phyloP scores from a whole-genome alignment of 2,113 vertebrate genomes.

The Boleophthalmus pectinirostris region DNA sequence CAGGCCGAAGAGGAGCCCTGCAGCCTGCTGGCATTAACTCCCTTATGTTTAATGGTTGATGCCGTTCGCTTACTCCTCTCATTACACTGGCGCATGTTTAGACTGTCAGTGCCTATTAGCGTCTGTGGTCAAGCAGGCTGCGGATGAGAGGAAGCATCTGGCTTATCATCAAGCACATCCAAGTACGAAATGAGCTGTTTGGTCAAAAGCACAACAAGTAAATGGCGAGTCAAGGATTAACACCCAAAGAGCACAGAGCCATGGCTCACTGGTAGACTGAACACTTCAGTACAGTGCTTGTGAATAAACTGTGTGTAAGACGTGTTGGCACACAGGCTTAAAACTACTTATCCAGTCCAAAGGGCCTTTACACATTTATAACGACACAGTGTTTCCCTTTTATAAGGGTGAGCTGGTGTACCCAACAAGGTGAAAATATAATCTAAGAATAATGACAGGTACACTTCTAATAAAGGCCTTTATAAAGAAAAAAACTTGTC shows the following conservation, averaged over 20 bases:
- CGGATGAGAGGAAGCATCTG: conserved; percentile 57
- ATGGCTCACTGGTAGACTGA: conserved; percentile 25
- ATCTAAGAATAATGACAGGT: not conserved
- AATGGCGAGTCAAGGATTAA: conserved; percentile 29
- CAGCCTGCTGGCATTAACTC: conserved; percentile 59
- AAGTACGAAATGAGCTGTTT: conserved; percentile 49
- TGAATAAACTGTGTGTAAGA: not conserved
- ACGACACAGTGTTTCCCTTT: not conserved
- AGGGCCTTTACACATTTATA: not conserved
- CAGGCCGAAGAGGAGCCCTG: conserved; percentile 49
- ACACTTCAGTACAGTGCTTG: not conserved
- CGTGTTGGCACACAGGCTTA: not conserved
- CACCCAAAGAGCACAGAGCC: conserved; percentile 2
- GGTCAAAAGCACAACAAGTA: conserved; percentile 12
- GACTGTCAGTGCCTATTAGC: conserved; percentile 65
- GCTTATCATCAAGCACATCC: conserved; percentile 53
- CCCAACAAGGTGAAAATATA: too few species aligned
- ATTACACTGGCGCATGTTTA: conserved; percentile 65
- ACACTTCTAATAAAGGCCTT: too few species aligned
- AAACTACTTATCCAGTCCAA: not conserved
- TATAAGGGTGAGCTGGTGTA: too few species aligned
- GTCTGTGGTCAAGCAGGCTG: conserved; percentile 59
- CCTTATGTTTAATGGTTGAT: conserved; percentile 65
- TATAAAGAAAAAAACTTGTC: not conserved
- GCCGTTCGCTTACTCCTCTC: conserved; percentile 68